phyloP scores from a whole-genome alignment of 1,140 invertebrate species.

The Drosophila pseudoobscura region DNA sequence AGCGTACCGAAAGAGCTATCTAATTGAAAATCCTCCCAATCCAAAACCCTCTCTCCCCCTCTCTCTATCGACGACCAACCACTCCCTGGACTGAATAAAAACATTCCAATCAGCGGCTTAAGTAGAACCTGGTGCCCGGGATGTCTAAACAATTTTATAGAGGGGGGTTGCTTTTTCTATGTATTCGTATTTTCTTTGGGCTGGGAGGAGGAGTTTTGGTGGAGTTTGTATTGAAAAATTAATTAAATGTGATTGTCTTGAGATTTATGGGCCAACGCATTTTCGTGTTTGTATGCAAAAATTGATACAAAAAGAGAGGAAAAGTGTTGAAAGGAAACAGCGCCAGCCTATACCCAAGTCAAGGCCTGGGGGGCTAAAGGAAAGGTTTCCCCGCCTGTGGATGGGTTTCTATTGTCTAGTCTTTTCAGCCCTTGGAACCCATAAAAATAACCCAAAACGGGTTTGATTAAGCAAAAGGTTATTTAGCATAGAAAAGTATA shows the following conservation, averaged over 20 bases:
- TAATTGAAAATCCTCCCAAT: slow-evolving; percentile 75
- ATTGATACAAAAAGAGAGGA: background rate
- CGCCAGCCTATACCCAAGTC: too few relatives aligned
- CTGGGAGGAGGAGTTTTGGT: slow-evolving; percentile 24
- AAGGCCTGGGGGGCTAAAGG: too few relatives aligned
- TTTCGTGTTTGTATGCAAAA: slow-evolving; percentile 41
- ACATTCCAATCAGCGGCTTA: slow-evolving; percentile 80
- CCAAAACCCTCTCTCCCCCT: slow-evolving; percentile 21
- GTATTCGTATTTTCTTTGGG: slow-evolving; percentile 15
- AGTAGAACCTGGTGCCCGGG: slow-evolving; percentile 36
- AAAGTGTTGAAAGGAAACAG: too few relatives aligned
- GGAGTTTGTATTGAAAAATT: slow-evolving; percentile 61
- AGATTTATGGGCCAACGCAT: slow-evolving; percentile 55
- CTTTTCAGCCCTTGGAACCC: too few relatives aligned
- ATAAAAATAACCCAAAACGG: too few relatives aligned
- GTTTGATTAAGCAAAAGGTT: too few relatives aligned
- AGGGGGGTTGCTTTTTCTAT: slow-evolving; percentile 29
- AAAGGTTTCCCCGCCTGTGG: too few relatives aligned
- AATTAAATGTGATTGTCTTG: slow-evolving; percentile 78
- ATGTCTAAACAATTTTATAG: slow-evolving; percentile 40
- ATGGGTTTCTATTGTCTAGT: too few relatives aligned
- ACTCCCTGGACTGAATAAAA: slow-evolving; percentile 52
- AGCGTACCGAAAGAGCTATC: slow-evolving; percentile 52
- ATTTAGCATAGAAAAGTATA: too few relatives aligned
- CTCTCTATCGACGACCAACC: slow-evolving; percentile 24